These are phyloP conservation scores for Nasonia giraulti DNA, from an alignment of 1,140 invertebrate species.

Conservation along the genomic window DNA sequence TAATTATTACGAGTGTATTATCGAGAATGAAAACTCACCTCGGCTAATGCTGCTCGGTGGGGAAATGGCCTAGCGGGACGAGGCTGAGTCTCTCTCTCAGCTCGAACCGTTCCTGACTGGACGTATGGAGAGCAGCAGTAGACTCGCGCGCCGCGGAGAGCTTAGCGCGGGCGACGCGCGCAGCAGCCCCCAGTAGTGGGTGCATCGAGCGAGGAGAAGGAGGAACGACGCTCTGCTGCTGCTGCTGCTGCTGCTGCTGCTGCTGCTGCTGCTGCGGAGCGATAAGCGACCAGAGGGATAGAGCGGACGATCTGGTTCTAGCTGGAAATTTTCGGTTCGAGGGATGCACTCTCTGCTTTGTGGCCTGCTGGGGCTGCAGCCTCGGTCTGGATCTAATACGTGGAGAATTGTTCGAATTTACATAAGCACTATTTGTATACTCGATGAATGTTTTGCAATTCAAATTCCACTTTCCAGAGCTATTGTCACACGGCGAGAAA, in stretches of 20 bases:
- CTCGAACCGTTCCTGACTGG: slow-evolving; percentile 38
- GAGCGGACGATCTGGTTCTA: neutral
- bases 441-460: no score
- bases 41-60: neutral
- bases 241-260: no score
- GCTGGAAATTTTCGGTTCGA: neutral
- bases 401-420: no score
- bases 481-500: no score
- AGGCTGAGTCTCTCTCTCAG: slow-evolving; percentile 32
- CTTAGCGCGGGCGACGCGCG: neutral
- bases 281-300: neutral
- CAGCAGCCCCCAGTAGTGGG: neutral
- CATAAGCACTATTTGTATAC: no score
- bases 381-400: no score
- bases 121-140: neutral
- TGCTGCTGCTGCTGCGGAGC: neutral
- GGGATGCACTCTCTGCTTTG: neutral
- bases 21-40: slow-evolving; percentile 24
- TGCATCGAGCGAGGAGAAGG: slow-evolving; percentile 37
- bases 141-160: slow-evolving; percentile 10
- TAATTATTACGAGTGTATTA: no score
- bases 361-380: no score
- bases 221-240: neutral
- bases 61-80: slow-evolving; percentile 10
- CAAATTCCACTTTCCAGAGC: no score